Evolutionary conservation across 2,113 vertebrate species (phyloP).

Genomic region (Felis catus): F.catus_Fca126_mat1.0 CM031421.1:22840501-22841000

Average conservation of each 20-base stretch:
- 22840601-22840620: constrained; percentile 72
- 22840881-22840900: constrained; percentile 60
- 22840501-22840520: neutral
- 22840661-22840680: constrained; percentile 78
- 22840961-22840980: constrained; percentile 53
- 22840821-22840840: constrained; percentile 90
- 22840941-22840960: constrained; percentile 40
- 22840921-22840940: constrained; percentile 32
- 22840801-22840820: constrained; percentile 90
- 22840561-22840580: constrained; percentile 81
- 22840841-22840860: constrained; percentile 86
- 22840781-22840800: constrained; percentile 93
- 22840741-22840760: constrained; percentile 77
- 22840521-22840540: constrained; percentile 5
- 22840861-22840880: constrained; percentile 72
- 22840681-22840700: constrained; percentile 66
- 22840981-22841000: neutral
- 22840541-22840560: neutral
- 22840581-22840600: constrained; percentile 73
- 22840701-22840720: constrained; percentile 81
- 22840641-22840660: constrained; percentile 83
- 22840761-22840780: constrained; percentile 84
- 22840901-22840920: neutral
- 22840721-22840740: constrained; percentile 76
- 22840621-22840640: constrained; percentile 82